Base-by-base conservation (phyloP, 2,888 invertebrate genomes). In the Diadegma fenestrale region DNA sequence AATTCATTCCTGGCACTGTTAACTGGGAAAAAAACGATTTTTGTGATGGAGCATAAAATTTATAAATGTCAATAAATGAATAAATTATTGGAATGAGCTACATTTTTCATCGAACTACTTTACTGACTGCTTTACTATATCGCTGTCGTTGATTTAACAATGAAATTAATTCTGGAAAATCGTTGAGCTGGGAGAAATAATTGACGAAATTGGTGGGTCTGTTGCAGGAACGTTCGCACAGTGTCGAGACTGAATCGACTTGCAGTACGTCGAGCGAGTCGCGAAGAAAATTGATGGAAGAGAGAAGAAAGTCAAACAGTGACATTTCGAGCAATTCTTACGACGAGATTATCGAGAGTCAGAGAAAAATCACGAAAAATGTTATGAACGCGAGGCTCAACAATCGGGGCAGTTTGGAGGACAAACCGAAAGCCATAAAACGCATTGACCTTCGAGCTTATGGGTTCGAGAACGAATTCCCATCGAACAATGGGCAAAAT, bases 351-450 rank as follows among this genome's bases (percentile, higher is more conserved):
- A 73, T 83, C 26, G 88, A 88, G 30, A 51, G 81, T 19, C 83
- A 86, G 69, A 72, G 87, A 51, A 88, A 87, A 68, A 92, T 92
- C 64, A 91, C 87, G 68, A 93, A 91, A 77, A 92, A 91, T 68
- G 91, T 90, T 72, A 88, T 92, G 41, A 92, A 93, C 76, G 92
- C 92, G 12, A 93, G 91, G 45, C 68, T 93, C 33, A 93, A 93
- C 63, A 92, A 91, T 75, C 90, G 88, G 8, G 92, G 90, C 19
- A 89, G 84, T 63, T 88, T 85, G 26, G 87, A 86, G 2, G 90
- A 91, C 0, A 88, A 81, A 66, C 72, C 87, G 10, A 88, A 87
- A 64, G 88, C 88, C 22, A 91, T 93, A 64, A 88, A 89, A 26
- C 89, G 91, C 22, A 91, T 93, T 48, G 91, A 93, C 43, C 79